Conservation (phyloP, 2,797 vertebrate species). For the Microcaecilia unicolor region DNA sequence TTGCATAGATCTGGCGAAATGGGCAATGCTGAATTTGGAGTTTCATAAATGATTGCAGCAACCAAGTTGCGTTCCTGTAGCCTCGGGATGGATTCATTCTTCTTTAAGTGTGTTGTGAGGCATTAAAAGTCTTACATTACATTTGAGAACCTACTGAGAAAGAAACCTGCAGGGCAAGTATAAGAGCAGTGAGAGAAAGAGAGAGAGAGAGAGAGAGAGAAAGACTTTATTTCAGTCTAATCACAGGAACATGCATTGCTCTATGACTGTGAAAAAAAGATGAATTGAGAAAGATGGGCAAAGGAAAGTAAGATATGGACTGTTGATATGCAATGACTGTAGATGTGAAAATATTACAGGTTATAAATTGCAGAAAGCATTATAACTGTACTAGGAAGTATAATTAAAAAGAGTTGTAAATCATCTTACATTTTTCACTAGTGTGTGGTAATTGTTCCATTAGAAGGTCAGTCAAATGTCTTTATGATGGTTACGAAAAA, state of each 20-base stretch:
- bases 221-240: constrained; percentile 28
- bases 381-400: too few species aligned
- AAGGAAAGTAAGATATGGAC: constrained; percentile 12
- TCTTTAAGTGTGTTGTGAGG: constrained; percentile 9
- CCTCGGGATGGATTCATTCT: constrained; percentile 15
- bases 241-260: constrained; percentile 19
- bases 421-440: too few species aligned
- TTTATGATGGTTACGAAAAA: too few species aligned
- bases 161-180: constrained; percentile 23
- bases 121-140: constrained; percentile 20
- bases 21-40: constrained; percentile 14
- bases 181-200: constrained; percentile 17
- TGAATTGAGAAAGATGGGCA: constrained; percentile 12
- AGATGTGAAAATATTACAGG: too few species aligned
- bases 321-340: too few species aligned
- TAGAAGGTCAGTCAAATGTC: constrained; percentile 13
- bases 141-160: constrained; percentile 25
- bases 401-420: too few species aligned
- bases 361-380: too few species aligned
- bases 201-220: too few species aligned
- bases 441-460: too few species aligned
- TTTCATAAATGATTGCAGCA: constrained; percentile 16
- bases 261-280: constrained; percentile 32
- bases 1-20: constrained; percentile 8
- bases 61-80: constrained; percentile 7